These are phyloP conservation scores for Hemithea aestivaria DNA, from an alignment of 2,888 invertebrate species.

Conservation along the genomic window DNA sequence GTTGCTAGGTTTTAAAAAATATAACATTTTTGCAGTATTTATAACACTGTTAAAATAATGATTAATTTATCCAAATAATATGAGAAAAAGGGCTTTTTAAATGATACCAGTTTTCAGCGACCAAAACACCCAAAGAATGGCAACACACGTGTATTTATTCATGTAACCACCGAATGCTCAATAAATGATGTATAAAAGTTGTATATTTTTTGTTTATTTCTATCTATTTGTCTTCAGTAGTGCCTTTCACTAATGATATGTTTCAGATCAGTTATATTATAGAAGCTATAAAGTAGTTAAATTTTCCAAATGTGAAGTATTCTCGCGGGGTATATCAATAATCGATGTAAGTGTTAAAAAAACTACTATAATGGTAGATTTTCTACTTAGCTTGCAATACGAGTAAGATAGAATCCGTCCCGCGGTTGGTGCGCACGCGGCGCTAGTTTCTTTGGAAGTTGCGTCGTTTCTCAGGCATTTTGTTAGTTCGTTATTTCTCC, in stretches of 20 bases:
- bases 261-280: constrained; percentile 30
- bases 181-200: constrained; percentile 31
- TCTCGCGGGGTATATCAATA: constrained; percentile 26
- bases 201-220: constrained; percentile 26
- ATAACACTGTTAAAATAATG: neutral
- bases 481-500: too few species aligned
- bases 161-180: constrained; percentile 45
- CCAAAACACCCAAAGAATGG: constrained; percentile 25
- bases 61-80: neutral
- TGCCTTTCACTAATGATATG: constrained; percentile 43
- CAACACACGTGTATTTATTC: constrained; percentile 13
- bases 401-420: constrained; percentile 7
- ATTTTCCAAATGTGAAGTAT: constrained; percentile 22
- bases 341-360: constrained; percentile 32
- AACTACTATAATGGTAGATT: constrained; percentile 51
- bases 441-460: too few species aligned
- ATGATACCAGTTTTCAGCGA: neutral
- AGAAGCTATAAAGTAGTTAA: constrained; percentile 18
- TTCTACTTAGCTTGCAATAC: constrained; percentile 35
- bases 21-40: too few species aligned
- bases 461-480: too few species aligned
- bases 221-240: constrained; percentile 43
- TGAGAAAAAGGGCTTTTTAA: neutral
- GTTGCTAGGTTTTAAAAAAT: constrained; percentile 1
- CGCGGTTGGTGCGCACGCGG: constrained; percentile 28